These are phyloP conservation scores for Lipophrys pholis DNA, from an alignment of 2,113 vertebrate genomes.

Conservation along the genomic window DNA sequence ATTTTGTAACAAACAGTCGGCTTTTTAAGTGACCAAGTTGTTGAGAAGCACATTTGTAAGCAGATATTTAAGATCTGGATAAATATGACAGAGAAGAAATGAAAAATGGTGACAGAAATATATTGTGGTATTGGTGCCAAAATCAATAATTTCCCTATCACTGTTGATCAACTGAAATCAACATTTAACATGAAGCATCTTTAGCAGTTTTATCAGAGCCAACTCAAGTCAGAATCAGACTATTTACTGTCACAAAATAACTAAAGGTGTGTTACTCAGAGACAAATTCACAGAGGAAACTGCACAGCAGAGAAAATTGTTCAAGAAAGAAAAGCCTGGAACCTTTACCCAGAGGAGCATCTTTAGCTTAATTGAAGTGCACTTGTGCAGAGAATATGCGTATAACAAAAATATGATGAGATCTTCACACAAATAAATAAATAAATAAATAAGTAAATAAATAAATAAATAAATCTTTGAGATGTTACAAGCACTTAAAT, in stretches of 20 bases:
- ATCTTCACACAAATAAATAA: not conserved
- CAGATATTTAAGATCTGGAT: too few relatives aligned
- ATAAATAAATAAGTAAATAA: not conserved
- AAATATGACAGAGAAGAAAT: too few relatives aligned
- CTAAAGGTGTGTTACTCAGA: not conserved
- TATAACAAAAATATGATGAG: not conserved
- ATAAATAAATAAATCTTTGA: too few relatives aligned
- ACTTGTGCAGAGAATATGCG: not conserved
- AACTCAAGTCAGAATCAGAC: not conserved
- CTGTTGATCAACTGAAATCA: not conserved
- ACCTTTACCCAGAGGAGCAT: not conserved
- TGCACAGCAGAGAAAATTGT: not conserved
- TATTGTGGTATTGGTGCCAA: too few relatives aligned
- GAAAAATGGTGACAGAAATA: too few relatives aligned
- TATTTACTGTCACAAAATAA: constrained; percentile 8
- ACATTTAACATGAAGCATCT: not conserved
- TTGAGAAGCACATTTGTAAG: too few relatives aligned
- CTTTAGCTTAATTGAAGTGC: constrained; percentile 9
- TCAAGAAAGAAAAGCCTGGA: not conserved
- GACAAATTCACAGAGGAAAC: not conserved
- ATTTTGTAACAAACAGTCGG: too few relatives aligned
- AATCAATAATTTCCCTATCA: too few relatives aligned
- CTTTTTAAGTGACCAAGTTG: too few relatives aligned
- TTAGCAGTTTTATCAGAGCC: not conserved
- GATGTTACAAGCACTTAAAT: not conserved